Evolutionary conservation across 2,113 vertebrate genomes (phyloP), one percentile per base, ranked within the genome.

Genomic region (Pitta sordida): DNA sequence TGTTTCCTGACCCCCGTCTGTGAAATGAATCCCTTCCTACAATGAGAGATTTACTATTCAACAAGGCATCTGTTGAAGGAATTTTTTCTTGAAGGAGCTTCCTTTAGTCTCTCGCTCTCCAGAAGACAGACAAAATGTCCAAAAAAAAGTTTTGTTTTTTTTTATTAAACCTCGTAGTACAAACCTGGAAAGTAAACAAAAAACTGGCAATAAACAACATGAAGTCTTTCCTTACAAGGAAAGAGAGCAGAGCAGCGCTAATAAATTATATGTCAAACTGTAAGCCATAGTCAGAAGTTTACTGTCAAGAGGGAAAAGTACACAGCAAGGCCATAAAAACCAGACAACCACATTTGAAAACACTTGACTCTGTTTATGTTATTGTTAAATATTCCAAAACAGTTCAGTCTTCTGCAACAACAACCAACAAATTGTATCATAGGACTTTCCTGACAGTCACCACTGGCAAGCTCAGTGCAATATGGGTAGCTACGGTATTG

Each of bases 131-230:
- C 97, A 97, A 96, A 96, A 88, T 98, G 98, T 99, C 98, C 84
- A 98, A 98, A 99, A 98, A 99, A 98, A 98, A 97, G 86, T 94
- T 97, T 92, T 90, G 86, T 86, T 96, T 98, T 98, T 98, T 99
- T 99, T 99, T 99, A 99, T 99, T 99, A 99, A 99, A 99, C 98
- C 99, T 99, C 97, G 98, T 98, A 98, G 98, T 99, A 99, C 99
- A 99, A 99, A 99, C 98, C 98, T 98, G 98, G 99, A 99, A 99
- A 99, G 98, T 99, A 99, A 99, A 99, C 98, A 98, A 98, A 98
- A 98, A 99, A 98, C 98, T 98, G 98, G 98, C 98, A 99, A 98
- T 98, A 99, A 99, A 98, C 98, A 98, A 99, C 99, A 99, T 98
- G 98, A 98, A 98, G 97, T 98, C 98, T 98, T 98, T 98, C 98